phyloP scores from a whole-genome alignment of 1,140 invertebrate species.

The Calycopis cecrops region DNA sequence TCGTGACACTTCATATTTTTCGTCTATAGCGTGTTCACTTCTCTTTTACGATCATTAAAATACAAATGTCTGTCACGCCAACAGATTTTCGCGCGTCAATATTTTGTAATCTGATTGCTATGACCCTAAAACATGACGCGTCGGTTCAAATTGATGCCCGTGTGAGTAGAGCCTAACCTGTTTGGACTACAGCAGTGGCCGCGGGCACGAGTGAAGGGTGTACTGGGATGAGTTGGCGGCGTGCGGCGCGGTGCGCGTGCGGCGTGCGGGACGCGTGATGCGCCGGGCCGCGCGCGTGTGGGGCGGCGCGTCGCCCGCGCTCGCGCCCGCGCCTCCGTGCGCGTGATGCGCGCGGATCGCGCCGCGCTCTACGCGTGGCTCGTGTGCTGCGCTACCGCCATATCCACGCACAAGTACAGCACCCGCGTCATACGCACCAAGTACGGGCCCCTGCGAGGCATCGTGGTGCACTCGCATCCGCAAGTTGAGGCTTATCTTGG shows the following conservation, averaged over 20 bases:
- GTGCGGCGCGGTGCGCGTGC: constrained; percentile 36
- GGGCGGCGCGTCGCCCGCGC: constrained; percentile 52
- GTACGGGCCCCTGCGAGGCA: constrained; percentile 90
- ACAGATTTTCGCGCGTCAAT: too few relatives aligned
- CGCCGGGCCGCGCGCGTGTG: constrained; percentile 43
- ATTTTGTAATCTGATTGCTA: too few relatives aligned
- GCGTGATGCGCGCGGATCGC: constrained; percentile 61
- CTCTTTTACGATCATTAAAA: too few relatives aligned
- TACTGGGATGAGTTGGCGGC: constrained; percentile 42
- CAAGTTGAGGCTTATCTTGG: constrained; percentile 96
- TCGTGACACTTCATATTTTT: too few relatives aligned
- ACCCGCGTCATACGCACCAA: constrained; percentile 89
- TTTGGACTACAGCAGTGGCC: constrained; percentile 34
- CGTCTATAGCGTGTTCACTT: too few relatives aligned
- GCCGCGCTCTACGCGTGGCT: constrained; percentile 68
- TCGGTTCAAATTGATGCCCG: too few relatives aligned
- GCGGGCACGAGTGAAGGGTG: constrained; percentile 45
- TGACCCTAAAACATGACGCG: too few relatives aligned
- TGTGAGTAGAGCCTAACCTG: too few relatives aligned
- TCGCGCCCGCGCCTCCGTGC: constrained; percentile 38
- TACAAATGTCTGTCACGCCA: too few relatives aligned
- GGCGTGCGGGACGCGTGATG: constrained; percentile 41
- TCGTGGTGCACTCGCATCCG: constrained; percentile 84
- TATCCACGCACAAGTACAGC: constrained; percentile 82
- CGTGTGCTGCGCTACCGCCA: constrained; percentile 69